Base-by-base conservation (phyloP, 2,888 invertebrate species). In the Agrotis exclamationis region DNA sequence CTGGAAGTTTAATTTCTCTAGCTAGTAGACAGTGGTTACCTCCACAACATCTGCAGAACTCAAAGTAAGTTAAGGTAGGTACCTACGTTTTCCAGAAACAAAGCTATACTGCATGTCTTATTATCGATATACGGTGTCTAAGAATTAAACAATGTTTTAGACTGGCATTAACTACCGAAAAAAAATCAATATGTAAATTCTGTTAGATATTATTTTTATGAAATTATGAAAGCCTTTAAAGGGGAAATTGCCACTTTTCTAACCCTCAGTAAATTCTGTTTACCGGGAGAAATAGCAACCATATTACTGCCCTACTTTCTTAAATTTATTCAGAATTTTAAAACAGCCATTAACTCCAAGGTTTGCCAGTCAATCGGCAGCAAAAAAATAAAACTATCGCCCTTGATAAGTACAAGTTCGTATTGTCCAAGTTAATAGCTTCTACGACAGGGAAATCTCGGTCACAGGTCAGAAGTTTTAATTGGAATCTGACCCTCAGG, bases 401-500 rank as follows among this genome's bases (percentile, higher is more conserved):
- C 28, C 54, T 60, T 70, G 24, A 28, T 28, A 39, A 11, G 3
- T 24, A 47, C 54, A 66, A 54, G n/a, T 20, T 47, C 51, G 50
- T 69, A 69, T 69, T 75, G 58, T 63, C 70, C 24, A 53, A 74
- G 58, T 56, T 64, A 51, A 75, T 58, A 28, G 53, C 14, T 58
- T 58, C 64, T 47, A 48, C 54, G 45, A 22, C 45, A 28, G 72
- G 54, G 54, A 63, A 66, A 77, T 72, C 59, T 63, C 47, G 64
- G 64, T 64, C 73, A 53, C 60, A 50, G 67, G 51, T 33, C 28
- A 24, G 50, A 44, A n/a, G 51, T 77, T 72, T 63, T 77, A 72
- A 77, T 77, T 77, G 78, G 64, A 63, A 63, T 60, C 59, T 57
- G 59, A 28, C 66, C 66, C 59, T 24, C 39, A 63, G 63, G 39